Conservation (phyloP, 2,797 vertebrate genomes). For the Manis pentadactyla region DNA sequence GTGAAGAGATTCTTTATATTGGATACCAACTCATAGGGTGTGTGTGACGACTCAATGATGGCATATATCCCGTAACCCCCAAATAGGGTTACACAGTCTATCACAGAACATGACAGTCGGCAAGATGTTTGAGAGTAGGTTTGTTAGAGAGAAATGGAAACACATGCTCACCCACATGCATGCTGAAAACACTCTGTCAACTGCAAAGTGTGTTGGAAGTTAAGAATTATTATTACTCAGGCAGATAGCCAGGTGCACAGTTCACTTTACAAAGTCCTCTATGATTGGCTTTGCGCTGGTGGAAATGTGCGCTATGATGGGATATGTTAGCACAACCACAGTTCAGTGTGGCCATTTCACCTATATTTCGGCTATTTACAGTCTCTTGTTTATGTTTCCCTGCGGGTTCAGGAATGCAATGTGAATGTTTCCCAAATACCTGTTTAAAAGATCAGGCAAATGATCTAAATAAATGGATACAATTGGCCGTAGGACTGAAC, state of each 20-base stretch:
- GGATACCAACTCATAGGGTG: background rate
- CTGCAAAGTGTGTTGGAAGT: background rate
- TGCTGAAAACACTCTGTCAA: background rate
- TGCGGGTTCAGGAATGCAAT: no score
- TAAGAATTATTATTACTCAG: background rate
- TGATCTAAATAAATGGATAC: no score
- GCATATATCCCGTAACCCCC: rapidly evolving
- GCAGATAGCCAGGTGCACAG: background rate
- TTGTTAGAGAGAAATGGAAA: background rate
- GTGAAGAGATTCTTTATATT: no score
- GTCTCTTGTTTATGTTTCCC: background rate
- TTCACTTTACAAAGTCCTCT: rapidly evolving
- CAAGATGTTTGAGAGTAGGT: background rate
- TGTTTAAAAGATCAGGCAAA: background rate
- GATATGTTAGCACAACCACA: rapidly evolving
- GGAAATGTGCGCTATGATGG: rapidly evolving
- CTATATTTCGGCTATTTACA: rapidly evolving
- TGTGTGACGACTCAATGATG: no score
- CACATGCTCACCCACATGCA: background rate
- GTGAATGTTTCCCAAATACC: background rate
- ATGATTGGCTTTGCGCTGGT: rapidly evolving
- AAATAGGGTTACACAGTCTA: rapidly evolving
- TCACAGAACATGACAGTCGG: rapidly evolving
- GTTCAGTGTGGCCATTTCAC: rapidly evolving
- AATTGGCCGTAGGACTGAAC: rapidly evolving